Base-by-base conservation (phyloP, 2,888 invertebrate species). In the Archaeoteleia sp. region DNA sequence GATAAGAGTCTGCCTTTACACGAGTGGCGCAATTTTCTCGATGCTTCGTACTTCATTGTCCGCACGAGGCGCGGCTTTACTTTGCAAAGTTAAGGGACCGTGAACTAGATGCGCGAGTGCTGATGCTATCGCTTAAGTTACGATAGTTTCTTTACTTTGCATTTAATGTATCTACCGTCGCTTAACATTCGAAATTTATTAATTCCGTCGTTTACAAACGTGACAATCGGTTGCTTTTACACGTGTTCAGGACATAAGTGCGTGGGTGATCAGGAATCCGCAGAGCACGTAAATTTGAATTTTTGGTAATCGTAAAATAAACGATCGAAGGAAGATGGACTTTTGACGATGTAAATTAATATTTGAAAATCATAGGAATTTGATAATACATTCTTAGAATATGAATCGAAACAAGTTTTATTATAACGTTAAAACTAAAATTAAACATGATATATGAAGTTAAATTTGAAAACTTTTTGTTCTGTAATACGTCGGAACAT, bases 21-120 rank as follows among this genome's bases (percentile, higher is more conserved):
- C 17, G 13, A 45, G 13, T 17, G 29, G 20, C 15, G 20, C 14
- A 29, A 45, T 45, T 55, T 45, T 37, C 29, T 42, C 29, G 29
- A 14, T 27, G 29, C 23, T 55, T 9, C 35, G 43, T 58, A 43
- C 49, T 61, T 46, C 29, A 48, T 43, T 54, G 35, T 62, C 46
- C 51, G 32, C 48, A 42, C 34, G 42, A 62, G 62, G 54, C 40
- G 62, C 54, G 42, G 53, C 53, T 54, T 45, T 40, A 48, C 40
- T 62, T 62, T 48, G 39, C 48, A 46, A 62, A 62, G 48, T 42
- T 42, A 62, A 61, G 53, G 45, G 32, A 53, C 53, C 61, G 40
- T 53, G 53, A 46, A 54, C 45, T 46, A 46, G 48, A 62, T 48
- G 34, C 27, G 40, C 32, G 37, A 42, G 25, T 1, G 10, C 15